Evolutionary conservation across 1,140 invertebrate genomes (phyloP).

Genomic region (Drosophila sturtevanti): DNA sequence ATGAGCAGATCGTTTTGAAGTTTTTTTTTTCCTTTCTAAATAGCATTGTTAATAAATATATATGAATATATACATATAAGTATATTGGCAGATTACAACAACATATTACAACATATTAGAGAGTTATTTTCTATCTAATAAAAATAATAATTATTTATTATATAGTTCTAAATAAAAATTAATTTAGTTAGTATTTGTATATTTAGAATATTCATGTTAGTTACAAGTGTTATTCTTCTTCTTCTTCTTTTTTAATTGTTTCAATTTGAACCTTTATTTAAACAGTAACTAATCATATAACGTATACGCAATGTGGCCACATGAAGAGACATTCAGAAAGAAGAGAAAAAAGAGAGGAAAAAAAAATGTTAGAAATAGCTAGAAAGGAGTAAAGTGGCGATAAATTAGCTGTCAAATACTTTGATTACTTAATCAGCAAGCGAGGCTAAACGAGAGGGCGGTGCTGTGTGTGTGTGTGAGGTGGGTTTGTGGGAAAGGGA

Average conservation of each 20-base stretch:
- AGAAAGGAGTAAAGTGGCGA: slow-evolving; percentile 48
- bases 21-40: not conserved
- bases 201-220: not conserved
- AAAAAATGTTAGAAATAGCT: not conserved
- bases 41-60: no score
- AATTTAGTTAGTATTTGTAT: no score
- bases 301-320: slow-evolving; percentile 57
- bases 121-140: no score
- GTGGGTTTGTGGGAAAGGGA: not conserved
- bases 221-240: not conserved
- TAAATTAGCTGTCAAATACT: slow-evolving; percentile 80
- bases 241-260: not conserved
- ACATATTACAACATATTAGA: no score
- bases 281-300: slow-evolving; percentile 14
- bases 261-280: slow-evolving; percentile 11
- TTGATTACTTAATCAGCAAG: slow-evolving; percentile 77
- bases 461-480: not conserved
- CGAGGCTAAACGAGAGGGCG: slow-evolving; percentile 35
- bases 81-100: no score
- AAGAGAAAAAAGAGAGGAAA: not conserved
- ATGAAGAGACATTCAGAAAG: not conserved
- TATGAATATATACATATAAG: no score
- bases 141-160: no score
- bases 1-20: not conserved
- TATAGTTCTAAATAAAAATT: no score